phyloP scores from a whole-genome alignment of 2,113 vertebrate species.

The Peromyscus leucopus region DNA sequence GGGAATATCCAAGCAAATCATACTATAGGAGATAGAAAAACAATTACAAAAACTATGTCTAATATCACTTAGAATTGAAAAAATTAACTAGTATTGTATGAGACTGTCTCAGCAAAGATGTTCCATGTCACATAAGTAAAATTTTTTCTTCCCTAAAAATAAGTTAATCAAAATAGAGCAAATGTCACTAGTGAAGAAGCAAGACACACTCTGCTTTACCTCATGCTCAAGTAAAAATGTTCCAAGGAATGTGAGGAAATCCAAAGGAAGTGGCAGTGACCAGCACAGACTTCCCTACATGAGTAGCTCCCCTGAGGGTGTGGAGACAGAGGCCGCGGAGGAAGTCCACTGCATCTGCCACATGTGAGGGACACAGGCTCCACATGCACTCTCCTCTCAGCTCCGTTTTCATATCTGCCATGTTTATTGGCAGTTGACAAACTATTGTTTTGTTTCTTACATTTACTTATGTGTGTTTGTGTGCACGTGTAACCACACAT shows the following conservation, averaged over 20 bases:
- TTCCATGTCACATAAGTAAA: slow-evolving; percentile 31
- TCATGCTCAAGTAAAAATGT: slow-evolving; percentile 40
- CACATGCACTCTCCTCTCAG: background rate
- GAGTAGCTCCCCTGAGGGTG: background rate
- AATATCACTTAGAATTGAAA: background rate
- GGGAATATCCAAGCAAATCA: slow-evolving; percentile 10
- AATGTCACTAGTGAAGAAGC: slow-evolving; percentile 12
- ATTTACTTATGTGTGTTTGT: background rate
- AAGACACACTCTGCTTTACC: background rate
- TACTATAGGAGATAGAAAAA: background rate
- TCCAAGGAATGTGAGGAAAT: slow-evolving; percentile 53
- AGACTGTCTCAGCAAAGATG: slow-evolving; percentile 38
- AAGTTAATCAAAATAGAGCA: slow-evolving; percentile 61
- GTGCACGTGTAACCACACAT: background rate
- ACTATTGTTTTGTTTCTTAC: background rate
- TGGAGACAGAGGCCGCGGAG: background rate
- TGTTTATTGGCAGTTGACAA: background rate
- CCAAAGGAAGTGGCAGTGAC: slow-evolving; percentile 55
- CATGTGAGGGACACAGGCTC: background rate
- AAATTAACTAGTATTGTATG: slow-evolving; percentile 32
- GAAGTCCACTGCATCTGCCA: background rate
- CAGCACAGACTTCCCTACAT: background rate
- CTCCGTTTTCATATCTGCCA: background rate
- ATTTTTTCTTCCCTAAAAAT: background rate
- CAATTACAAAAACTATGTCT: slow-evolving; percentile 60